These are phyloP conservation scores for Gonatopus flavifemur DNA, from an alignment of 1,140 invertebrate genomes.

Conservation along the genomic window DNA sequence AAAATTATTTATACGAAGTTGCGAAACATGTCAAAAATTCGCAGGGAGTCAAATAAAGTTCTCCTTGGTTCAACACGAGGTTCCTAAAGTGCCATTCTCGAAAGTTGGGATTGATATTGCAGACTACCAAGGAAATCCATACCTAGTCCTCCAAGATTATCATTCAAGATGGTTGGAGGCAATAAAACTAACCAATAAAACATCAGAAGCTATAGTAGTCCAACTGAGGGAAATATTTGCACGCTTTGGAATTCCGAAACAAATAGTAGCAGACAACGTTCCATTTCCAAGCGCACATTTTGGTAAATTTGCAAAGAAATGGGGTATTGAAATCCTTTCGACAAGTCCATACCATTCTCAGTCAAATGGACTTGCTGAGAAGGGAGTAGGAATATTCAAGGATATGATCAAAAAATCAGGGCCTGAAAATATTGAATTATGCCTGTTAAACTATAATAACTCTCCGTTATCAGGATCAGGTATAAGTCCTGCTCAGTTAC, in stretches of 20 bases:
- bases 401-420: no score
- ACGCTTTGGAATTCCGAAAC: constrained; percentile 15
- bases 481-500: no score
- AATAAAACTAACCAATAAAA: constrained; percentile 8
- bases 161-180: constrained; percentile 26
- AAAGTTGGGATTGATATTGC: no score
- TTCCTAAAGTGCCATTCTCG: no score
- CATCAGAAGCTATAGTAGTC: constrained; percentile 1
- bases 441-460: no score
- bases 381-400: no score
- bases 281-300: constrained; percentile 31
- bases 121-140: constrained; percentile 5
- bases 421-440: no score
- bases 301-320: constrained; percentile 40
- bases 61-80: no score
- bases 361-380: constrained; percentile 43
- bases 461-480: no score
- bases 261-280: constrained; percentile 15
- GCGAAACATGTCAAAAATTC: no score
- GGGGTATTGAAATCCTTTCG: constrained; percentile 42
- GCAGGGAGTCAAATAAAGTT: no score
- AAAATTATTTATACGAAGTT: no score
- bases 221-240: constrained; percentile 13
- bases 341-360: constrained; percentile 44
- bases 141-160: constrained; percentile 23